Percentiles rank a stretch among this genome's conserved stretches.
These are phyloP conservation scores for Pseudorhombus dupliciocellatus DNA, from an alignment of 2,113 vertebrate genomes.

Conservation along the genomic window DNA sequence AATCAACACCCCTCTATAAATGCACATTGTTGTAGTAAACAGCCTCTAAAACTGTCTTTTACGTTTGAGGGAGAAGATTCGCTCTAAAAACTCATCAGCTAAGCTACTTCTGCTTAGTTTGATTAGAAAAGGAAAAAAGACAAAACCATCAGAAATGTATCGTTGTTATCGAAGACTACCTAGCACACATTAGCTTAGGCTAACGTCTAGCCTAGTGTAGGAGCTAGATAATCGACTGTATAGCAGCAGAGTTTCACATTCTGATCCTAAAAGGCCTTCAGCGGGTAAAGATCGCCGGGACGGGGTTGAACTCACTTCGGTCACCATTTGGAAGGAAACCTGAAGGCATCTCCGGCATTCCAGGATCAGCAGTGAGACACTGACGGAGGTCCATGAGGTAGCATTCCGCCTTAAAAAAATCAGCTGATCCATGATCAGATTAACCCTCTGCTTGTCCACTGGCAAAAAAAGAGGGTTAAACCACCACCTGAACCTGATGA, in stretches of 20 bases:
- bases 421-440: slow-evolving; percentile 66
- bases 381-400: slow-evolving; percentile 73
- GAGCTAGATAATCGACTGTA: slow-evolving; percentile 56
- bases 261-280: slow-evolving; percentile 68
- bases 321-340: slow-evolving; percentile 21
- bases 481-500: slow-evolving; percentile 51
- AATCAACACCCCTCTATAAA: slow-evolving; percentile 59
- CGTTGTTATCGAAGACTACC: slow-evolving; percentile 54
- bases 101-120: slow-evolving; percentile 59
- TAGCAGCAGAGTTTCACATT: slow-evolving; percentile 77
- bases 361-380: slow-evolving; percentile 72
- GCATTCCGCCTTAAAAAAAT: slow-evolving; percentile 59
- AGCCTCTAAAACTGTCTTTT: slow-evolving; percentile 70
- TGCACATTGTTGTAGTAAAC: slow-evolving; percentile 75
- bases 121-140: slow-evolving; percentile 42
- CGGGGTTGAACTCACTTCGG: slow-evolving; percentile 38
- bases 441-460: slow-evolving; percentile 52
- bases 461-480: slow-evolving; percentile 54
- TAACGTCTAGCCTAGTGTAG: slow-evolving; percentile 50
- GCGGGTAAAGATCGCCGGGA: slow-evolving; percentile 36
- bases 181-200: slow-evolving; percentile 49
- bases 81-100: slow-evolving; percentile 49
- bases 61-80: slow-evolving; percentile 55
- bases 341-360: slow-evolving; percentile 49
- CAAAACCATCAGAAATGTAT: slow-evolving; percentile 54